Evolutionary conservation across 2,797 vertebrate genomes (phyloP), one percentile per base, ranked within the genome.

Genomic region (Mareca penelope): DNA sequence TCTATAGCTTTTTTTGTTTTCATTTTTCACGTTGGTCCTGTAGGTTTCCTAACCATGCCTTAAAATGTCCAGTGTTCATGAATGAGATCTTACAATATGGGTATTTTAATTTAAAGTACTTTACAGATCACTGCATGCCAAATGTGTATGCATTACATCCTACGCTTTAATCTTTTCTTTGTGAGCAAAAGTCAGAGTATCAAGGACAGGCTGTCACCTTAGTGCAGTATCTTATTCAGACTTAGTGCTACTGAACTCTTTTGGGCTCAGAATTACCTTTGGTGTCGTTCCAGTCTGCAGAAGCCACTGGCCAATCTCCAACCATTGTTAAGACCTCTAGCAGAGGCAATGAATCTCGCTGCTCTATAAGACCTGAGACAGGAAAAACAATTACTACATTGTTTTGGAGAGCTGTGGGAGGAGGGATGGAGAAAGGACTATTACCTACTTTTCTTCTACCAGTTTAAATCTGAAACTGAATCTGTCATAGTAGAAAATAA

Each of bases 281-380:
- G 17, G 97, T 98, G 87, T 96, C 80, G 61, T 97, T 98, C 99
- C 99, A 99, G 95, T 98, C 98, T 73, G 98, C 98, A 57, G 97
- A 98, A 69, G 98, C 98, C 93, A 99, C 99, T 6, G 99, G 99
- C 99, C 99, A 99, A 79, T 98, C 98, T 77, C 99, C 99, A 29
- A 99, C 96, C 23, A 93, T 84, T 15, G 97, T 96, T 35, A 99
- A 97, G 95, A 99, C 98, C 81, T 97, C 97, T 75, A 99, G 97
- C 64, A 99, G 98, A 42, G 99, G 99, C 96, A 97, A 95, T 2
- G 99, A 99, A 96, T 98, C 99, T 29, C 98, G 98, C 89, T 98
- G 98, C 95, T 99, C 99, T 77, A 99, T 99, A 59, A 99, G 94
- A 93, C 97, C 99, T 99, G 95, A 48, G 89, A 80, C 77, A 40